phyloP scores from a whole-genome alignment of 2,797 vertebrate genomes.

The Pangasius krempfi region DNA sequence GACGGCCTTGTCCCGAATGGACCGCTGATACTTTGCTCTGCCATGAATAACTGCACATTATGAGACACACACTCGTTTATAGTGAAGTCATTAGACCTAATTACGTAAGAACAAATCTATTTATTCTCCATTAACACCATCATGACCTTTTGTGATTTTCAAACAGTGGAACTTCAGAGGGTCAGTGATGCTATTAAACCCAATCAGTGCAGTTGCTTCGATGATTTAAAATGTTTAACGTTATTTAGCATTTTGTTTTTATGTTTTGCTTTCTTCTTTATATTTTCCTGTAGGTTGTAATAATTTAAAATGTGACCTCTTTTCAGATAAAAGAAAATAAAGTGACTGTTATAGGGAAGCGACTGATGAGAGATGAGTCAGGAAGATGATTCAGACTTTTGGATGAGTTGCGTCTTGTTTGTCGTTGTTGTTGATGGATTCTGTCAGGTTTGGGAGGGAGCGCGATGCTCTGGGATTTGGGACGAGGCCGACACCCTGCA shows the following conservation, averaged over 20 bases:
- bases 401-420: constrained; percentile 29
- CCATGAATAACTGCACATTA: not conserved
- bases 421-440: constrained; percentile 49
- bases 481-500: constrained; percentile 49
- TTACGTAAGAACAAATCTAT: constrained; percentile 55
- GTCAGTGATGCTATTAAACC: not conserved
- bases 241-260: not conserved
- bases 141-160: not conserved
- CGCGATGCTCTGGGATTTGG: constrained; percentile 47
- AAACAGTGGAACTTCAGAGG: not conserved
- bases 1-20: not conserved
- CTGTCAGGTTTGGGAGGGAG: constrained; percentile 45
- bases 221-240: not conserved
- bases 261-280: not conserved
- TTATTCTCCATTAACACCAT: constrained; percentile 54
- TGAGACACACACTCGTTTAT: not conserved
- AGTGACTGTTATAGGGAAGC: not conserved
- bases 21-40: not conserved
- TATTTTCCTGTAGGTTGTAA: not conserved
- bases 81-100: constrained; percentile 38
- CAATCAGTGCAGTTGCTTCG: not conserved
- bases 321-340: not conserved
- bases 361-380: not conserved
- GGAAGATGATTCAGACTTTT: not conserved
- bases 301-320: not conserved